phyloP scores from a whole-genome alignment of 2,113 vertebrate genomes.

The Mormoops blainvillei region DNA sequence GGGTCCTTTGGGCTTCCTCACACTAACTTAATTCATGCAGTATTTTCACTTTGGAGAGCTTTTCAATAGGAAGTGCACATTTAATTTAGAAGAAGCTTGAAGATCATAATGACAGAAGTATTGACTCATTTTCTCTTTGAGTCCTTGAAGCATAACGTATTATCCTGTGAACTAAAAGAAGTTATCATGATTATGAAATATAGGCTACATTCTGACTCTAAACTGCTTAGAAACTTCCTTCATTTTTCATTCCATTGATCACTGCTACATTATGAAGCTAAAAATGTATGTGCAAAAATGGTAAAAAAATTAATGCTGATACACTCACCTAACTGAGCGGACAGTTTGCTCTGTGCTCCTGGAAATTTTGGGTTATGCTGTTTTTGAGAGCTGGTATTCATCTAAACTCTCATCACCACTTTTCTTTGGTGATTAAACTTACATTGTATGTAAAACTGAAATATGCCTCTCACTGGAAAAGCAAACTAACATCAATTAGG shows the following conservation, averaged over 20 bases:
- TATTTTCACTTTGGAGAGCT: background rate
- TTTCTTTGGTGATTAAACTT: background rate
- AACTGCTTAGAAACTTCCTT: background rate
- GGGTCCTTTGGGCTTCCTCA: background rate
- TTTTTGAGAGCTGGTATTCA: background rate
- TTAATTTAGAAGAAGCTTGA: background rate
- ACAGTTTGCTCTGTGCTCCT: background rate
- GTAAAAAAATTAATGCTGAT: background rate
- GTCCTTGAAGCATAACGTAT: conserved; percentile 15
- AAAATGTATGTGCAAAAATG: background rate
- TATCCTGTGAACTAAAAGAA: conserved; percentile 10
- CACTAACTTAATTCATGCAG: background rate
- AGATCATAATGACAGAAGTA: background rate
- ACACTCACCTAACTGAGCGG: background rate
- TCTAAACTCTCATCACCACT: background rate
- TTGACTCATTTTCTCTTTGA: conserved; percentile 2
- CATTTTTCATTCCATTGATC: conserved; percentile 1
- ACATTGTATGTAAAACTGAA: background rate
- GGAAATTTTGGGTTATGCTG: background rate
- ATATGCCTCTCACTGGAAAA: background rate
- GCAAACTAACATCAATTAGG: background rate
- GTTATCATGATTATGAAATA: conserved; percentile 19
- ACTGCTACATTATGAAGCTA: background rate
- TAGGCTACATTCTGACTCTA: background rate
- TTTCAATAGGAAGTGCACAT: background rate